Evolutionary conservation across 2,888 invertebrate species (phyloP), one percentile per base, ranked within the genome.

Genomic region (Dastarcus helophoroides): DNA sequence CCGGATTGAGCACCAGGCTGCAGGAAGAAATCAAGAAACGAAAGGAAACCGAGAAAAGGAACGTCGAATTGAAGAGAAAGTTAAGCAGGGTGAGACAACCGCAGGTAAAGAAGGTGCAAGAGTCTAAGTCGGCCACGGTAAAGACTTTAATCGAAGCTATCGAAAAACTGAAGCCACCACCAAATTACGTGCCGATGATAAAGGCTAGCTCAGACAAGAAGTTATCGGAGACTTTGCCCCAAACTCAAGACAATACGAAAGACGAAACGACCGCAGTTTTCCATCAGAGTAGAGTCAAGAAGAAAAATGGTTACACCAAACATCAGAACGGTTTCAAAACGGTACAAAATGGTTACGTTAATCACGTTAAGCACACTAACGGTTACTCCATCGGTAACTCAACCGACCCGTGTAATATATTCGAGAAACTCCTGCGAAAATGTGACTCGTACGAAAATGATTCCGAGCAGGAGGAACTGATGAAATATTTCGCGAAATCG

Each of bases 1-100:
- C 6, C 17, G 47, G 51, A 31, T 49, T 76, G 10, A 72, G 74
- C 46, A 68, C 70, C 32, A 70, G 75, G 54, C 51, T 76, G 3
- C 68, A 71, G 37, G 68, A 69, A 22, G 77, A 78, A 56, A 71
- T 70, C 19, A 62, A 65, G 1, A 67, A 71, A 41, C 63, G 76
- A n/a, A 68, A 69, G 39, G 69, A 75, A 51, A 67, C 73, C 2
- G 76, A 77, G 47, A 68, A 68, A 42, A 52, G 72, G 15, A 77
- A 76, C 47, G 58, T 65, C 36, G 71, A 71, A 46, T 60, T 79
- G 3, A 69, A 73, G 29, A 61, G 67, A 10, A 73, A 75, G 55
- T 64, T 78, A 48, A 17, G 19, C 19, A 17, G n/a, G n/a, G n/a
- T 17, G 6, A 17, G n/a, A 7, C 19, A 6, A 17, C 19, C 19